Base-by-base conservation (phyloP, 2,113 vertebrate genomes). In the Archilochus colubris region DNA sequence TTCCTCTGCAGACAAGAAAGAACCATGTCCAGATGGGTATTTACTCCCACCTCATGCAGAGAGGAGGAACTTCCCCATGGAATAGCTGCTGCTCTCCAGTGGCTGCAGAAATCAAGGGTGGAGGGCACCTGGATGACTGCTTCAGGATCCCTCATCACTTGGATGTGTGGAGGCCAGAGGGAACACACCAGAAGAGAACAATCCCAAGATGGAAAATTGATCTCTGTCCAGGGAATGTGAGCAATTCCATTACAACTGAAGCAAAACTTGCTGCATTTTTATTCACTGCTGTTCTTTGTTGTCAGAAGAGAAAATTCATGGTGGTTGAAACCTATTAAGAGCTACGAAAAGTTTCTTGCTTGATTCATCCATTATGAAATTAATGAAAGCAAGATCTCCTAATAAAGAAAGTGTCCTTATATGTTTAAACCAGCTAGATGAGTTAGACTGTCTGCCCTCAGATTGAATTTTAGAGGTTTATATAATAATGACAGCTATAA, bases 381-480 rank as follows among this genome's bases (percentile, higher is more conserved):
- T 90, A 90, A 88, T 78, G 46, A 88, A 95, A 96, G 75, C 80
- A 76, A 94, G 91, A 88, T 51, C 31, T 82, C 54, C 85, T 91
- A 93, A 96, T 91, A 86, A 93, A 95, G 82, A 28, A 79, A 84
- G 59, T 76, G 86, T 96, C 96, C 85, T 88, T 79, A 33, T 4
- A 43, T 14, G 78, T 75, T 93, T 89, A 86, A 96, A 88, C 36
- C 93, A 91, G 88, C 89, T 51, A 95, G 88, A 88, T 79, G 79
- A 80, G 69, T 43, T 66, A 67, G 64, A 78, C 95, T 96, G 96
- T 94, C 84, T 70, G 61, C 94, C 72, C 92, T 97, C 89, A 97
- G 93, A 97, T 27, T 92, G 94, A 97, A 96, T 96, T 93, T 95
- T 89, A 95, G 92, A 96, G 93, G 95, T 78, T 91, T 95, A 84